Base-by-base conservation (phyloP, 2,888 invertebrate species). In the Lochmaea crataegi region DNA sequence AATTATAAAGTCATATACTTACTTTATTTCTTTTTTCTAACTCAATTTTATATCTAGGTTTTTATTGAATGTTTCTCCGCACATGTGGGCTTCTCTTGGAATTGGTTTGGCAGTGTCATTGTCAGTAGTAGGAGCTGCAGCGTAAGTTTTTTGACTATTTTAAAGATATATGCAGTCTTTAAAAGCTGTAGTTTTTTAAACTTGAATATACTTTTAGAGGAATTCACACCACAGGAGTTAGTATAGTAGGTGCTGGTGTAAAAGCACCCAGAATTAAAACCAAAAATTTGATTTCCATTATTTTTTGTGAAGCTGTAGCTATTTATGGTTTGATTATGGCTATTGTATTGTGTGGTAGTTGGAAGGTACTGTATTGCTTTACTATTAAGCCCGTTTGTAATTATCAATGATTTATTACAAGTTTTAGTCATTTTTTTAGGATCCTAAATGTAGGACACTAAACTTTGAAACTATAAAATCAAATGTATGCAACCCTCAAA, bases 301-400 rank as follows among this genome's bases (percentile, higher is more conserved):
- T 99, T 88, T 99, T 99, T 90, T 99, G 99, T 86, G 99, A 99
- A 89, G 99, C 99, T 79, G 99, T 99, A 4, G 99, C 99, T 76
- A 99, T 99, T 88, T 99, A 99, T 87, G 99, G 99, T 22, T 90
- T 99, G 77, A 99, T 99, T 85, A 97, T 98, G 83, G 98, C 99
- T 67, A 99, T 99, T 85, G 97, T 99, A 67, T 90, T 99, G 77
- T 94, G 96, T 63, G 96, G 96, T 80, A 91, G 92, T 85, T 88
- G 96, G 81, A 93, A 92, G 77, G 87, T 88, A 82, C 18, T 18
- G 18, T 53, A 53, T 18, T 53, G 53, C 16, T 53, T 53, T 18
- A 53, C 3, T 18, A 16, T 53, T n/a, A n/a, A n/a, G n/a, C n/a
- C n/a, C n/a, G n/a, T n/a, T n/a, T n/a, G n/a, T n/a, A n/a, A n/a